A percentile compares a stretch with the other conserved stretches of the same genome.
Conservation (phyloP, 2,797 vertebrate species). For the Etheostoma nigrum region DNA sequence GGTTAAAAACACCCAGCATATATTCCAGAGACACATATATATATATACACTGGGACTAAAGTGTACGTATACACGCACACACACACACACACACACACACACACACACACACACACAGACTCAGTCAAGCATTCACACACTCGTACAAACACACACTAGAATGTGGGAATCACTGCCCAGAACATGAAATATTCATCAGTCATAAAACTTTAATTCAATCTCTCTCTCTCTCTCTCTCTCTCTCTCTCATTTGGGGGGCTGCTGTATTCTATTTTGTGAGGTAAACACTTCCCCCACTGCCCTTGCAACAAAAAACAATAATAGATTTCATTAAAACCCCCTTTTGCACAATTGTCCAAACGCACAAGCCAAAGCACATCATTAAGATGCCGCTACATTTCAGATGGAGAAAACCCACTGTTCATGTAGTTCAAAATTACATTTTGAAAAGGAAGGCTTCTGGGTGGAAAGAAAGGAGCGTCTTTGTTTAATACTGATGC, state of each 20-base stretch:
- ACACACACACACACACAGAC: constrained; percentile 35
- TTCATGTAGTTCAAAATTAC: constrained; percentile 46
- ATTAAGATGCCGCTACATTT: constrained; percentile 52
- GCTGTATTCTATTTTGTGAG: constrained; percentile 69
- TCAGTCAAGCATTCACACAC: constrained; percentile 25
- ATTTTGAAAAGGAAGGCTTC: constrained; percentile 46
- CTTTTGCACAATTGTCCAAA: constrained; percentile 61
- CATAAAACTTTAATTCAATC: constrained; percentile 94
- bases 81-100: constrained; percentile 5
- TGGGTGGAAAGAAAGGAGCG: constrained; percentile 44
- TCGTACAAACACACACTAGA: constrained; percentile 70
- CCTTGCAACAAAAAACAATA: constrained; percentile 52
- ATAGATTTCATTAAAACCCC: constrained; percentile 66
- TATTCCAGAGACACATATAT: constrained; percentile 50
- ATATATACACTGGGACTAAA: constrained; percentile 25
- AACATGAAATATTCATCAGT: constrained; percentile 96
- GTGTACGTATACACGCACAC: constrained; percentile 15
- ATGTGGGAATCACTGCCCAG: constrained; percentile 88
- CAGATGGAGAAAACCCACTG: constrained; percentile 37
- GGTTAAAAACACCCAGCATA: constrained; percentile 61
- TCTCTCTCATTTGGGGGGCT: constrained; percentile 72
- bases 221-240: constrained; percentile 74
- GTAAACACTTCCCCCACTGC: constrained; percentile 62
- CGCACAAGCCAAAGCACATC: constrained; percentile 57
- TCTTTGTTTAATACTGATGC: constrained; percentile 41